These are phyloP conservation scores for Antheraea assamensis DNA, from an alignment of 2,888 invertebrate genomes.

Conservation along the genomic window DNA sequence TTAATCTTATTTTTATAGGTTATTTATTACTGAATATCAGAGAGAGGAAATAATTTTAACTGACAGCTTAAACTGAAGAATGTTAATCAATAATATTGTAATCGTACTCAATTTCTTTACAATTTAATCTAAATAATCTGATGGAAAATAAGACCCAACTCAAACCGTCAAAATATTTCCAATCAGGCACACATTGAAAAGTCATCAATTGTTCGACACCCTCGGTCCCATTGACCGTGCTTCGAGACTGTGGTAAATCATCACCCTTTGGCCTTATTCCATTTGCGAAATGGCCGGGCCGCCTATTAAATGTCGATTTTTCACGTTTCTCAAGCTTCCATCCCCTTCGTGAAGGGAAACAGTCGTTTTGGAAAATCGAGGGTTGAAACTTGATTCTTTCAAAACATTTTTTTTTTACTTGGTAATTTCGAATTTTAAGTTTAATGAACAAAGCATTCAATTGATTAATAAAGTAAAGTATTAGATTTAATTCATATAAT, in stretches of 20 bases:
- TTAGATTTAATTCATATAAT: neutral
- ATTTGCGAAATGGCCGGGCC: constrained; percentile 61
- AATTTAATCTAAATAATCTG: constrained; percentile 6
- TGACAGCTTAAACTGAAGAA: neutral
- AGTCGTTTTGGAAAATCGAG: constrained; percentile 49
- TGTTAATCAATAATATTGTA: neutral
- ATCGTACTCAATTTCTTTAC: neutral
- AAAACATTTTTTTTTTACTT: constrained; percentile 27
- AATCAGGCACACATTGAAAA: constrained; percentile 17
- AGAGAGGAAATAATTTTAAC: neutral
- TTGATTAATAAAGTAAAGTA: neutral
- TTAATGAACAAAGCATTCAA: neutral
- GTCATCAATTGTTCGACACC: constrained; percentile 18
- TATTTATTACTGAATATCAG: neutral
- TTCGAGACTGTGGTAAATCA: constrained; percentile 47
- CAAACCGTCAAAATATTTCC: constrained; percentile 3
- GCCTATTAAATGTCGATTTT: constrained; percentile 80
- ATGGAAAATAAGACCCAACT: constrained; percentile 2
- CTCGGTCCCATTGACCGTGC: constrained; percentile 24
- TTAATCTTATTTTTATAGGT: neutral
- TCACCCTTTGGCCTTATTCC: constrained; percentile 55
- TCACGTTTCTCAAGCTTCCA: constrained; percentile 49
- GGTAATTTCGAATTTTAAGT: neutral
- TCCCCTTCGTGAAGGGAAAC: constrained; percentile 36
- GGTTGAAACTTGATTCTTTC: constrained; percentile 37